Evolutionary conservation across 2,888 invertebrate species (phyloP).

Genomic region (Lasioglossum marginatum): DNA sequence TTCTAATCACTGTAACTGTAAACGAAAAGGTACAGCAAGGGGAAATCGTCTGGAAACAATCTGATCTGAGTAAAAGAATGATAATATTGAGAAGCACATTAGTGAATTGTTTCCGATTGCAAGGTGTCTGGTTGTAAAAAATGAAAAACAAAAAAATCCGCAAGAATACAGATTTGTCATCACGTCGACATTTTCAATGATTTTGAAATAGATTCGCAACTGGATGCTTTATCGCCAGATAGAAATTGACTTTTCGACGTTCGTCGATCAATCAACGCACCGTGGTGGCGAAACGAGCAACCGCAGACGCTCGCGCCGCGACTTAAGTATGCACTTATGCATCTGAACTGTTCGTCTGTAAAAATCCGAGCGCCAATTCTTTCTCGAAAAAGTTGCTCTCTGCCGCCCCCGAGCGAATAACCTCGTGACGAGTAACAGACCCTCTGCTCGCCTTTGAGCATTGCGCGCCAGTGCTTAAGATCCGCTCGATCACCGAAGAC

Average conservation of each 20-base stretch:
- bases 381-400: slow-evolving; percentile 25
- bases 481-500: not conserved
- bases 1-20: too few relatives aligned
- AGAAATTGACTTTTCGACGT: not conserved
- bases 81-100: too few relatives aligned
- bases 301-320: slow-evolving; percentile 36
- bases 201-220: not conserved
- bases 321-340: slow-evolving; percentile 48
- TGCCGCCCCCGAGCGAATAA: not conserved
- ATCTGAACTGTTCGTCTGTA: slow-evolving; percentile 51
- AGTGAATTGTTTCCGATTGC: not conserved
- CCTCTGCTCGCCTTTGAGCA: slow-evolving; percentile 7
- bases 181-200: not conserved
- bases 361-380: slow-evolving; percentile 45
- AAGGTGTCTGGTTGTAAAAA: not conserved
- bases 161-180: not conserved
- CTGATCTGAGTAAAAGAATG: too few relatives aligned
- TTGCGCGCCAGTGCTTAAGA: not conserved
- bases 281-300: slow-evolving; percentile 29
- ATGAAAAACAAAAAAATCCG: too few relatives aligned
- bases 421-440: slow-evolving; percentile 14
- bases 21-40: too few relatives aligned
- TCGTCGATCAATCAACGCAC: not conserved
- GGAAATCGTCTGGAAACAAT: too few relatives aligned
- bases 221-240: not conserved